phyloP scores from a whole-genome alignment of 2,113 vertebrate genomes.

The Chelonoidis abingdonii region DNA sequence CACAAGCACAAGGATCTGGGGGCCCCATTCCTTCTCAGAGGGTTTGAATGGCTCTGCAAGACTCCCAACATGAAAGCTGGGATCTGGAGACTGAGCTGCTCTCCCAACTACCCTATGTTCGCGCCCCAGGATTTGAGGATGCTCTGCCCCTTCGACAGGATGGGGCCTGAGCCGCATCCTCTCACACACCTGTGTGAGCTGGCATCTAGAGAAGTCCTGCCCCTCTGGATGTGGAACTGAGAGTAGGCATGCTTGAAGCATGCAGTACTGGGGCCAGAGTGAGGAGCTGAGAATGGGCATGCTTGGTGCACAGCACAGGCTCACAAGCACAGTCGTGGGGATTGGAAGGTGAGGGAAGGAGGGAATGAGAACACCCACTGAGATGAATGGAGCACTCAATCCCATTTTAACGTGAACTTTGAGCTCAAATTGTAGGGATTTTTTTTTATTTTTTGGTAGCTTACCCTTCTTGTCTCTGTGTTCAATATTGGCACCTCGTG shows the following conservation, averaged over 20 bases:
- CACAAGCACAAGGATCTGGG: not conserved
- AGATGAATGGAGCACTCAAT: not conserved
- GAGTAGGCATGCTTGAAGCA: not conserved
- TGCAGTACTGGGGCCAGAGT: not conserved
- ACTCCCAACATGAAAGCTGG: not conserved
- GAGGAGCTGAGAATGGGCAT: not conserved
- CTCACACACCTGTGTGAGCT: not conserved
- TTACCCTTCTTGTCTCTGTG: slow-evolving; percentile 98
- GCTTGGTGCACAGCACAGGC: not conserved
- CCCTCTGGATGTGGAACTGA: not conserved
- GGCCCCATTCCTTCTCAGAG: not conserved
- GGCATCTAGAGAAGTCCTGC: not conserved
- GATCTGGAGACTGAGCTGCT: not conserved
- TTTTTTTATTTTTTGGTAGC: not conserved
- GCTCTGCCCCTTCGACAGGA: not conserved
- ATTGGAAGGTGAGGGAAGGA: not conserved
- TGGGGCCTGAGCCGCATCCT: too few relatives aligned
- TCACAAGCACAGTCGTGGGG: not conserved
- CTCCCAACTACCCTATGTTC: not conserved
- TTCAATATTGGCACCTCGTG: slow-evolving; percentile 97
- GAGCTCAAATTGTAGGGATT: rapidly evolving
- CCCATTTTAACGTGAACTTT: not conserved
- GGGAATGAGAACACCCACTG: not conserved
- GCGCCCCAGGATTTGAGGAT: not conserved
- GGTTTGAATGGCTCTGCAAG: not conserved